These are phyloP conservation scores for Molossus molossus DNA, from an alignment of 2,797 vertebrate species.

Conservation along the genomic window DNA sequence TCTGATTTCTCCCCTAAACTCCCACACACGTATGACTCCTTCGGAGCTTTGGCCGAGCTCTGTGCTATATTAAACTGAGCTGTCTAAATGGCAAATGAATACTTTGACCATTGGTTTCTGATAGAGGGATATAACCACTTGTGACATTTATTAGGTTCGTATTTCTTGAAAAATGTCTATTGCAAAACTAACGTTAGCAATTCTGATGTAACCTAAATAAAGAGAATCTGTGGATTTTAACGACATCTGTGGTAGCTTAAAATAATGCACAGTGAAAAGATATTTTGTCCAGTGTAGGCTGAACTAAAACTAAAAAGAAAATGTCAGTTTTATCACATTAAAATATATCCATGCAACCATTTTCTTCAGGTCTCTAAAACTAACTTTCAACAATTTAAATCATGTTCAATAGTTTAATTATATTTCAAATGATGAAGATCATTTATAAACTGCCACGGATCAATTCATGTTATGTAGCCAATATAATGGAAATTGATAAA, in stretches of 20 bases:
- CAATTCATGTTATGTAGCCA: background rate
- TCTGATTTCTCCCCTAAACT: background rate
- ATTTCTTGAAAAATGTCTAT: conserved; percentile 49
- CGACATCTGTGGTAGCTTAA: conserved; percentile 68
- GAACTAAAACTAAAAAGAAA: conserved; percentile 75
- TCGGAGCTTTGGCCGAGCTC: background rate
- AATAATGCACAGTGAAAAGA: conserved; percentile 80
- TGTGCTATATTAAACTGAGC: background rate
- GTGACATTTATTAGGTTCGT: conserved; percentile 55
- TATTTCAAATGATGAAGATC: background rate
- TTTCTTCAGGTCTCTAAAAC: conserved; percentile 53
- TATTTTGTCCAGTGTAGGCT: conserved; percentile 76
- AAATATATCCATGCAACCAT: conserved; percentile 71
- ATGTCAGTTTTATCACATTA: conserved; percentile 82
- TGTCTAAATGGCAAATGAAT: background rate
- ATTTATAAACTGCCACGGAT: background rate
- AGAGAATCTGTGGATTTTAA: conserved; percentile 51
- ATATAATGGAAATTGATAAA: background rate
- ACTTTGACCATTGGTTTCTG: background rate
- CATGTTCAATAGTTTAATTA: conserved; percentile 38
- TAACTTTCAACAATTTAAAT: conserved; percentile 47
- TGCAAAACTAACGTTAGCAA: conserved; percentile 62
- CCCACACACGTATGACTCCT: background rate
- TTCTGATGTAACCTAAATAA: conserved; percentile 44
- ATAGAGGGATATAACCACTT: background rate